phyloP scores from a whole-genome alignment of 2,888 invertebrate species.

The Leucophora obtusa region DNA sequence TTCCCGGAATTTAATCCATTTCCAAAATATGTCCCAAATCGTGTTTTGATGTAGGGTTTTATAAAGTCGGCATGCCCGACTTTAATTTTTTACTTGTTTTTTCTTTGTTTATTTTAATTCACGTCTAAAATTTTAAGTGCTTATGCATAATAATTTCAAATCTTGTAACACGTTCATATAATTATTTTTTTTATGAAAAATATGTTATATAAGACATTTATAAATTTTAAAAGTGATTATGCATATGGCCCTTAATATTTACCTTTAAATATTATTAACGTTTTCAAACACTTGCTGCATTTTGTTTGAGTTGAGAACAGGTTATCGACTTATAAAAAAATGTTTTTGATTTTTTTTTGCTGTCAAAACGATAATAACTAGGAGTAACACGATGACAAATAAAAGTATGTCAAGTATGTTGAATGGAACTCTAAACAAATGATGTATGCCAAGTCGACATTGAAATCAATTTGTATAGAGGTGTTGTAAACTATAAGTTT shows the following conservation, averaged over 20 bases:
- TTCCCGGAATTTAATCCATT: too few relatives aligned
- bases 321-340: slow-evolving; percentile 19
- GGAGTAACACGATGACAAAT: background rate
- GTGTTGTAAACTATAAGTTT: background rate
- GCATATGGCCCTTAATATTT: slow-evolving; percentile 17
- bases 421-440: background rate
- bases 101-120: too few relatives aligned
- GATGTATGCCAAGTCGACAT: background rate
- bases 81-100: too few relatives aligned
- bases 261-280: background rate
- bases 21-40: too few relatives aligned
- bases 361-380: background rate
- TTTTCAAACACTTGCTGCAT: slow-evolving; percentile 27
- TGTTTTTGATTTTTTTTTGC: background rate
- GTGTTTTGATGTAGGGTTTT: too few relatives aligned
- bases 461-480: background rate
- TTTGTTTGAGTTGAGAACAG: slow-evolving; percentile 24
- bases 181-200: too few relatives aligned
- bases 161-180: too few relatives aligned
- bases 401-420: slow-evolving; percentile 31
- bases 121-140: too few relatives aligned
- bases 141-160: too few relatives aligned
- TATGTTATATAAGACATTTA: too few relatives aligned
- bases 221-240: too few relatives aligned
- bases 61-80: too few relatives aligned